Conservation (phyloP, 92 coral and sea anemone species). For the Scolanthus callimorphus region DNA sequence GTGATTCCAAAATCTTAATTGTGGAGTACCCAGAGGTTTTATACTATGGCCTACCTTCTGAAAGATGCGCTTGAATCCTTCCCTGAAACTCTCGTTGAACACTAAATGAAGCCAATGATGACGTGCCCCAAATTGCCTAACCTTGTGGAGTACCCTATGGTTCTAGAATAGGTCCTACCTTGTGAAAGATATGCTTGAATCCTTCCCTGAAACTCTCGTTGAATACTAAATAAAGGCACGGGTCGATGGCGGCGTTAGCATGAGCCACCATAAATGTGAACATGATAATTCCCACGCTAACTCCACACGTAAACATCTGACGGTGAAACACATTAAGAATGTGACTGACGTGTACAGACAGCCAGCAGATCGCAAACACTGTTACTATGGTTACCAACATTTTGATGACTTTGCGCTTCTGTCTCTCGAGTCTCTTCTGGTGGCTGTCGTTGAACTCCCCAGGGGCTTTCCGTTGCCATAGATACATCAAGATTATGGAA, state of each 20-base stretch:
- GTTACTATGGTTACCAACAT: conserved; percentile 69
- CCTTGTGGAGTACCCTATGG: no score
- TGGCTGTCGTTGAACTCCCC: conserved; percentile 49
- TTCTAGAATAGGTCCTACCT: no score
- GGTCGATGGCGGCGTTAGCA: conserved; percentile 62
- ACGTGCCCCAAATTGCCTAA: no score
- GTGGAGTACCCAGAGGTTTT: no score
- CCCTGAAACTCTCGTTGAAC: conserved; percentile 66
- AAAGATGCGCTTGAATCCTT: conserved; percentile 26
- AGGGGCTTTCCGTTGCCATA: conserved; percentile 59
- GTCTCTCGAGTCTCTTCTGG: conserved; percentile 44
- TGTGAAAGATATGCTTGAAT: conserved; percentile 22
- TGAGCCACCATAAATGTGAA: conserved; percentile 41
- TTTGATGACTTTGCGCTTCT: conserved; percentile 54
- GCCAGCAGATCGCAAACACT: conserved; percentile 68
- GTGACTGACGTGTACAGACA: conserved; percentile 58
- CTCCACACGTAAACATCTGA: conserved; percentile 8
- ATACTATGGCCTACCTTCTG: no score
- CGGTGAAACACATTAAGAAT: conserved; percentile 21
- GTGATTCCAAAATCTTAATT: no score
- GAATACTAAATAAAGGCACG: conserved; percentile 69
- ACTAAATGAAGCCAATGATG: conserved; percentile 67
- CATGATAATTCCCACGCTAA: conserved; percentile 17
- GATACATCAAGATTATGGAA: conserved; percentile 36
- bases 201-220: conserved; percentile 61